Evolutionary conservation across 1,140 invertebrate genomes (phyloP), one percentile per base, ranked within the genome.

Genomic region (Venturia canescens): DNA sequence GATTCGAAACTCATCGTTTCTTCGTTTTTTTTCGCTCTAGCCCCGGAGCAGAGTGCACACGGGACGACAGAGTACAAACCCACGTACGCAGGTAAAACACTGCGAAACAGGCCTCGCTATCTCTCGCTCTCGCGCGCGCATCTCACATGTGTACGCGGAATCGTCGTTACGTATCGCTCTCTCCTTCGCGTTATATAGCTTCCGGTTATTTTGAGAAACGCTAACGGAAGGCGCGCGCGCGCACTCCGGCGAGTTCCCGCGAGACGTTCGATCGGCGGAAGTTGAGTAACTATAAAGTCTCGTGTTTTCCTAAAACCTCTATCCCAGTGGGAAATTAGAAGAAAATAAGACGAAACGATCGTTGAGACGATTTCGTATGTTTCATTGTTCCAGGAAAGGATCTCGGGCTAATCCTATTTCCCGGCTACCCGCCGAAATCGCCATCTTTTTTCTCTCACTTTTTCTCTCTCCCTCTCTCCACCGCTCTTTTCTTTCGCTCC

Each of bases 141-240:
- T 21, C 15, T 76, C 48, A 13, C 53, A 23, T 57, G 18, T 53
- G 16, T 70, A 70, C 67, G 29, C 31, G 31, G 67, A 70, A 70
- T 70, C 67, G 67, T 70, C 67, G 67, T 70, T 70, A 70, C 67
- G 67, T 31, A 31, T 18, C 67, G 6, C 63, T 67, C 63, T 26
- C 63, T 29, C 21, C 13, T n/a, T n/a, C n/a, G n/a, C 67, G 67
- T 70, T 70, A 70, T 70, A 70, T 70, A 70, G 67, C 67, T 70
- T 70, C 67, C 67, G 67, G 67, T 70, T 70, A 70, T 70, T 70
- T 70, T 70, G 9, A 70, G 67, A 27, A 70, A 29, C 67, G 38
- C 38, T 44, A 44, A 44, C 38, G 38, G 11, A 44, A 44, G 18
- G 38, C 38, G 11, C 16, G 13, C 4, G 3, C 53, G 38, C 38